Percentiles rank a stretch among this genome's conserved stretches.
These are phyloP conservation scores for Cossypha heuglini DNA, from an alignment of 2,797 vertebrate genomes.

Conservation along the genomic window DNA sequence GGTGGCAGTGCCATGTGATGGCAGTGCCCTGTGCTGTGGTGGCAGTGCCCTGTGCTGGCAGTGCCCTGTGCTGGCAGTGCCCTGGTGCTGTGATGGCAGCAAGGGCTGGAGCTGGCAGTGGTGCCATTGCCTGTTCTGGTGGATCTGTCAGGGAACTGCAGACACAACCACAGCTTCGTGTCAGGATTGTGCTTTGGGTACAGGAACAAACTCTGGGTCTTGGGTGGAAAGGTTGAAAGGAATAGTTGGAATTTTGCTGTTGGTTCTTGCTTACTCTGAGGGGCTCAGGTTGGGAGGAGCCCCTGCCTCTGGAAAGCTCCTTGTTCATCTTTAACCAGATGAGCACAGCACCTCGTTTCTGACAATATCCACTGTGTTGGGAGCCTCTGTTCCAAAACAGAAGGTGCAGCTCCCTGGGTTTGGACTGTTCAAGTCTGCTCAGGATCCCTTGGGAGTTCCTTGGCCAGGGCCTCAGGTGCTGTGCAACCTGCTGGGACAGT, in stretches of 20 bases:
- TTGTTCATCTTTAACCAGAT: background rate
- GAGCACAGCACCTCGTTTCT: background rate
- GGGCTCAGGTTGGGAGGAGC: background rate
- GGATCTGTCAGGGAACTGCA: background rate
- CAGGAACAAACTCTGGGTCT: background rate
- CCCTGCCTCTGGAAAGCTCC: background rate
- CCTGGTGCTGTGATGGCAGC: background rate
- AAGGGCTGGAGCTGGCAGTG: background rate
- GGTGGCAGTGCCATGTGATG: too few species aligned
- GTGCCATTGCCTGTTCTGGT: background rate
- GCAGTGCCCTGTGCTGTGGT: too few species aligned
- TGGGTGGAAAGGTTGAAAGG: background rate
- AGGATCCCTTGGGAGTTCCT: background rate
- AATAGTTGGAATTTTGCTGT: background rate
- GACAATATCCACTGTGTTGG: accelerated
- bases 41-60: too few species aligned
- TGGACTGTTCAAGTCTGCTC: background rate
- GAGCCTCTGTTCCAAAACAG: background rate
- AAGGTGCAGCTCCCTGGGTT: background rate
- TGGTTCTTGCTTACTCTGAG: background rate
- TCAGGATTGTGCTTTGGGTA: background rate
- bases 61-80: too few species aligned
- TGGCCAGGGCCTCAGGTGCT: background rate
- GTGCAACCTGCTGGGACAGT: background rate
- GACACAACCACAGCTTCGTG: accelerated